Conservation (phyloP, 2,113 vertebrate species). For the Gymnorhina tibicen region DNA sequence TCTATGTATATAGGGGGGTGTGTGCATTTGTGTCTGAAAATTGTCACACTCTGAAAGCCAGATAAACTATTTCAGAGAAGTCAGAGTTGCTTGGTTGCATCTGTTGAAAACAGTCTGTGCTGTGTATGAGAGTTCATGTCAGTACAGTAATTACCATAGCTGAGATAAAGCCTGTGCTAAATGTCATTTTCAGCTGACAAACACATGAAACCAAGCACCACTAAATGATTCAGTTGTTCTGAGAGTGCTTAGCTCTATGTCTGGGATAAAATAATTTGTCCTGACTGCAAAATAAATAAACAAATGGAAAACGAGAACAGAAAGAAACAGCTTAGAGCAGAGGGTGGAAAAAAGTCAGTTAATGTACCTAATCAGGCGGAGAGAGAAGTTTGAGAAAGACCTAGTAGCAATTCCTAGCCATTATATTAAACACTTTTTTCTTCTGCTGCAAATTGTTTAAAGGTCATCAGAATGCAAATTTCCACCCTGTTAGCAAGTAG, state of each 20-base stretch:
- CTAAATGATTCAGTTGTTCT: slow-evolving; percentile 65
- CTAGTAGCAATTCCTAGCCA: background rate
- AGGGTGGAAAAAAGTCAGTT: background rate
- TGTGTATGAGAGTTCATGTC: slow-evolving; percentile 61
- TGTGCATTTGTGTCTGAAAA: background rate
- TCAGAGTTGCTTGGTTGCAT: slow-evolving; percentile 66
- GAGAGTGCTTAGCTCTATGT: slow-evolving; percentile 35
- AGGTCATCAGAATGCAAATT: slow-evolving; percentile 1
- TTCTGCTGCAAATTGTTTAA: slow-evolving; percentile 14
- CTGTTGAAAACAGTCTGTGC: slow-evolving; percentile 66
- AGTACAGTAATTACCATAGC: slow-evolving; percentile 69
- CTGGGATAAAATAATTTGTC: slow-evolving; percentile 43
- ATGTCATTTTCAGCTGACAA: slow-evolving; percentile 72
- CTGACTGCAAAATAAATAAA: slow-evolving; percentile 38
- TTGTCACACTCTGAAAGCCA: slow-evolving; percentile 21
- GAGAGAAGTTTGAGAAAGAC: background rate
- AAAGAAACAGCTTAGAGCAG: background rate
- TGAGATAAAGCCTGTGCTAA: slow-evolving; percentile 72
- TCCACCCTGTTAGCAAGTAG: background rate
- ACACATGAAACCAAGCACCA: slow-evolving; percentile 50
- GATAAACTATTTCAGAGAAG: slow-evolving; percentile 49
- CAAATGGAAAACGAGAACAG: background rate
- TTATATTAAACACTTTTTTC: background rate
- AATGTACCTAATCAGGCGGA: background rate
- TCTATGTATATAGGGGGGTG: background rate